Conservation (phyloP, 2,888 invertebrate species). For the Oithona nana region DNA sequence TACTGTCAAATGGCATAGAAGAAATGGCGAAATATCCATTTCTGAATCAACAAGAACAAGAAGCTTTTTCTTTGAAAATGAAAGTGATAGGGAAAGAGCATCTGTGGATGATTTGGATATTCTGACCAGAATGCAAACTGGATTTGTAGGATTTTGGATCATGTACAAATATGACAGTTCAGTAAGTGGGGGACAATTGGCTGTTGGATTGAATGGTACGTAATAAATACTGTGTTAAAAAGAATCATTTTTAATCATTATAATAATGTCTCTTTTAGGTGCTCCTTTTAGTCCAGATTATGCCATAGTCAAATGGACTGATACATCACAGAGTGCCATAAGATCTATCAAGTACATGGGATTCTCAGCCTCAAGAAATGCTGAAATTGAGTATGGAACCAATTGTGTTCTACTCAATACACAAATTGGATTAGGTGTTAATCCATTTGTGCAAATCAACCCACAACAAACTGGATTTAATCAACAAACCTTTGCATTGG, state of each 20-base stretch:
- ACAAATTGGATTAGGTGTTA: not conserved
- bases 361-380: not conserved
- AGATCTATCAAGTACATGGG: not conserved
- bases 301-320: not conserved
- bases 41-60: not conserved
- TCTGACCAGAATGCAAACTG: conserved; percentile 7
- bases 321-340: not conserved
- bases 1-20: not conserved
- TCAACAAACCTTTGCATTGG: too few relatives aligned
- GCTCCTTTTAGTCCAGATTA: not conserved
- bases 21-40: conserved; percentile 7
- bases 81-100: not conserved
- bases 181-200: not conserved
- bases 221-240: too few relatives aligned
- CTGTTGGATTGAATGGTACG: conserved; percentile 8
- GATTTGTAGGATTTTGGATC: conserved; percentile 16
- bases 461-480: not conserved
- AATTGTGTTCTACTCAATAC: conserved; percentile 3
- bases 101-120: conserved; percentile 2
- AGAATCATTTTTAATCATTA: too few relatives aligned
- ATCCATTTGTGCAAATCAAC: conserved; percentile 6
- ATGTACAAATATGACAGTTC: conserved; percentile 1
- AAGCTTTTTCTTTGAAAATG: conserved; percentile 14
- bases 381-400: not conserved
- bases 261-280: too few relatives aligned